Base-by-base conservation (phyloP, 2,797 vertebrate genomes). In the Notoglanidium macrostoma region DNA sequence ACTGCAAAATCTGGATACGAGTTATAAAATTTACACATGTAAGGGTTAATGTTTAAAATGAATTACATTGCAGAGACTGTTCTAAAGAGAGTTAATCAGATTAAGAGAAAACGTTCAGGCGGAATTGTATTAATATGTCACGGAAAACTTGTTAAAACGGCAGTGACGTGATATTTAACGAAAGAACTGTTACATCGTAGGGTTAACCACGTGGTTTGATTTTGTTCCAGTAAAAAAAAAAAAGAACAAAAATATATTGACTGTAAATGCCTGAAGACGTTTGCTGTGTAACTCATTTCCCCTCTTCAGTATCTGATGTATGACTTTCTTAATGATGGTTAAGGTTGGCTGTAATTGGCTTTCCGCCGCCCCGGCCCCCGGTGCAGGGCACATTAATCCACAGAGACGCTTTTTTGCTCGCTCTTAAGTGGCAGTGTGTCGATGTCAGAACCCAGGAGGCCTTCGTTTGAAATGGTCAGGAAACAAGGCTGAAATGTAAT, bases 321-420 rank as follows among this genome's bases (percentile, higher is more conserved):
- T 54, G 57, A 57, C 59, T 82, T 87, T 78, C 70, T 68, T 78
- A 83, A 78, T 49, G 57, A 63, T 7, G 46, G 65, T 76, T 88
- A 78, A 80, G 84, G 63, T 80, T 55, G 74, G 59, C 82, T 85
- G 65, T 89, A 88, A 88, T 88, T 88, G 85, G 55, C 85, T 83
- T 87, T 83, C 40, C 55, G 82, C 80, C 85, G 73, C 65, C 77
- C 70, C 3, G 40, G 70, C 70, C 80, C 51, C 61, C 29, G 29
- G 68, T 63, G 51, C 32, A 40, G 63, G 77, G 63, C 84, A 12
- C 83, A 35, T 88, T 88, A 72, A 88, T 89, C 87, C 74, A 86
- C 61, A 70, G 21, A 85, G 86, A 90, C 65, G 59, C 40, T 23
- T 76, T 78, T 87, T 55, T 86, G 74, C 49, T 82, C 29, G 85